A percentile compares a stretch with the other conserved stretches of the same genome.
These are phyloP conservation scores for Brotula barbata DNA, from an alignment of 2,797 vertebrate genomes.

Conservation along the genomic window DNA sequence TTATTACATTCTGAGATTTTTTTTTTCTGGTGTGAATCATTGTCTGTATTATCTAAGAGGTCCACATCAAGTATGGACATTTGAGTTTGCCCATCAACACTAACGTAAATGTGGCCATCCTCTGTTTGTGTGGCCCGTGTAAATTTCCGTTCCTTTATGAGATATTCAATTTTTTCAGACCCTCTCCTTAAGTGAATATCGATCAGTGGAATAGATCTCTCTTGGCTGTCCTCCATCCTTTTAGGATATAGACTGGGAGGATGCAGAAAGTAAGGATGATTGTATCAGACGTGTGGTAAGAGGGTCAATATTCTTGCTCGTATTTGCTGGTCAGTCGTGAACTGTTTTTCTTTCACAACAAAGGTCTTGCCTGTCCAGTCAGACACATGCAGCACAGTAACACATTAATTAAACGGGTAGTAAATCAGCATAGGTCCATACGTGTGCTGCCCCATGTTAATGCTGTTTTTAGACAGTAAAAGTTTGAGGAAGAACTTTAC, in stretches of 20 bases:
- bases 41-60: too few relatives aligned
- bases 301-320: slow-evolving; percentile 26
- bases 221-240: slow-evolving; percentile 32
- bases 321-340: slow-evolving; percentile 13
- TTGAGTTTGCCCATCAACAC: neutral
- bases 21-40: too few relatives aligned
- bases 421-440: neutral
- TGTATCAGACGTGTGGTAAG: slow-evolving; percentile 10
- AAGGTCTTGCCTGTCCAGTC: neutral
- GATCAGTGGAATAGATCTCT: slow-evolving; percentile 34
- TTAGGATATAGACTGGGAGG: slow-evolving; percentile 18
- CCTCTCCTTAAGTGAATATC: slow-evolving; percentile 39
- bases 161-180: slow-evolving; percentile 35
- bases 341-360: slow-evolving; percentile 8
- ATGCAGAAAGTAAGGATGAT: slow-evolving; percentile 16
- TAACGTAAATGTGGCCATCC: neutral
- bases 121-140: slow-evolving; percentile 8
- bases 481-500: too few relatives aligned
- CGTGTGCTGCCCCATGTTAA: neutral
- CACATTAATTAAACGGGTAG: neutral
- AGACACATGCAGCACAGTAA: too few relatives aligned
- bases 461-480: neutral
- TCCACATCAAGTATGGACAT: too few relatives aligned
- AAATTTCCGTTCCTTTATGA: slow-evolving; percentile 7
- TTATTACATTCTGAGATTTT: too few relatives aligned